Evolutionary conservation across 1,140 invertebrate genomes (phyloP), one percentile per base, ranked within the genome.

Genomic region (Trachymyrmex cornetzi): DNA sequence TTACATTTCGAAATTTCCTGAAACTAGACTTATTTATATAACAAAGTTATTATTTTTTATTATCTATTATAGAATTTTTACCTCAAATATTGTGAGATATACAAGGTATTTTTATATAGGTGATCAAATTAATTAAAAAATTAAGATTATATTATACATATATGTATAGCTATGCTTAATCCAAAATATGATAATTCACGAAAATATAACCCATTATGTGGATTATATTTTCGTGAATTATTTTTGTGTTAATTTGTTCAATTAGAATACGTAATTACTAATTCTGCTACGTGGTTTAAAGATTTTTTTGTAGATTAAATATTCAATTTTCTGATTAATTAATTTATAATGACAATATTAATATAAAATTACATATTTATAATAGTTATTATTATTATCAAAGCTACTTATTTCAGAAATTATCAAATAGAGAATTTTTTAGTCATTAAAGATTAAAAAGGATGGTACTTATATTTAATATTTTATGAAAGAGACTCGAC

Each of bases 1-100:
- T 30, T 44, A 71, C n/a, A 7, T 53, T 75, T 50, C 12, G n/a
- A 61, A 75, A 63, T 16, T 74, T 24, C 14, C 19, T 14, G 27
- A 81, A 44, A 59, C 38, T 69, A 57, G 3, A 81, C 57, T 59
- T 38, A n/a, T 69, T 22, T 57, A 44, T 44, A 11, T 44, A 27
- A 5, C 3, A 5, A 81, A 71, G 24, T 80, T 55, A 38, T 74
- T 38, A 38, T 61, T 71, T 80, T 24, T 34, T 34, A 19, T 34
- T 55, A 2, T 7, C n/a, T 61, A 30, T 30, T 30, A 34, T 34
- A 0, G 6, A 30, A 59, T 50, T 74, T 48, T 24, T 24, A 44
- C 0, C 6, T 50, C 24, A 12, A 72, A n/a, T 59, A 34, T 44
- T 16, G 27, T 30, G 2, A 27, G n/a, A 1, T 22, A 67, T 38